Percentiles rank a stretch among this genome's conserved stretches.
Evolutionary conservation across 2,113 vertebrate species (phyloP).

Genomic region (Nycticryphes semicollaris): DNA sequence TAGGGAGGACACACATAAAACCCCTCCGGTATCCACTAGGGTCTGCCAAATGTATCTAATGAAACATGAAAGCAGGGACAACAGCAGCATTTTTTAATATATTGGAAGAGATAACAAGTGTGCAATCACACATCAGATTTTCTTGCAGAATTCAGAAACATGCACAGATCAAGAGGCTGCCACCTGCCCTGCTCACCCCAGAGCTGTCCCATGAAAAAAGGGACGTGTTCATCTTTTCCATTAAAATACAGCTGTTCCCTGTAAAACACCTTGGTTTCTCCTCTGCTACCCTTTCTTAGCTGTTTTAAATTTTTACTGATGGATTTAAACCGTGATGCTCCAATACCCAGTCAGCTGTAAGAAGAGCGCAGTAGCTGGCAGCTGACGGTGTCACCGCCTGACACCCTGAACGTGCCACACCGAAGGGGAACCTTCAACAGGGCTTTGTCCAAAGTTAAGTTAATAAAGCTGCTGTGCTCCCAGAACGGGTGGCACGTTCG

Average conservation of each 20-base stretch:
- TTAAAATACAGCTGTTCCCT: neutral
- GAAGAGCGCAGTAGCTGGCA: rapidly evolving
- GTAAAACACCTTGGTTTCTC: neutral
- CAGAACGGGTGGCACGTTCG: neutral
- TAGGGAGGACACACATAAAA: neutral
- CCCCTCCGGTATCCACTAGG: too few relatives aligned
- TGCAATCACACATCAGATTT: neutral
- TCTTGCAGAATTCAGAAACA: neutral
- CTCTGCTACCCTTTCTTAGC: neutral
- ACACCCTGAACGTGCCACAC: neutral
- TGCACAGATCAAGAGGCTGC: neutral
- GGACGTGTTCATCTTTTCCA: rapidly evolving
- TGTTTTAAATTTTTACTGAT: neutral
- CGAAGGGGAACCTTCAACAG: too few relatives aligned
- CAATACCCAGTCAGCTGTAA: neutral
- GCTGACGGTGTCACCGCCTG: neutral
- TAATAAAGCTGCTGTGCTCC: neutral
- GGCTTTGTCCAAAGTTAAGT: neutral
- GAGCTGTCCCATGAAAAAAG: neutral
- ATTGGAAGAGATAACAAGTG: neutral
- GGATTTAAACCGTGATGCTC: neutral
- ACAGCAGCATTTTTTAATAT: neutral
- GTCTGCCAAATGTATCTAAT: neutral
- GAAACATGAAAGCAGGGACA: neutral
- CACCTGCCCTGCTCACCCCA: neutral